Conservation (phyloP, 92 coral and sea anemone species). For the Zoanthus sociatus region DNA sequence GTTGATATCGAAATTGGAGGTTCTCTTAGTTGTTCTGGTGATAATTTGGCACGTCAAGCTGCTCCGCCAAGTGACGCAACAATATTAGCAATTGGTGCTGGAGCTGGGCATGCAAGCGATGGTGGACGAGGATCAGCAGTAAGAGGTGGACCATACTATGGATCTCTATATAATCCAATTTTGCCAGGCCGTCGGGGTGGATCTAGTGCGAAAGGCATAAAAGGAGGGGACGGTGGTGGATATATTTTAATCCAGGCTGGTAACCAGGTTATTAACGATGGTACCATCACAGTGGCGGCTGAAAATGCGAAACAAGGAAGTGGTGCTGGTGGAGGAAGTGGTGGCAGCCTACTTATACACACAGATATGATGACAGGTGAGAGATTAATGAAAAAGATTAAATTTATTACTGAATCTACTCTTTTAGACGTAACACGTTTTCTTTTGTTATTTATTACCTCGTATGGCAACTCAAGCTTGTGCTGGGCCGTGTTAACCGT, state of each 20-base stretch:
- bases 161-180: conserved; percentile 68
- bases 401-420: too few relatives aligned
- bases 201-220: conserved; percentile 39
- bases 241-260: conserved; percentile 65
- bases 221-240: conserved; percentile 73
- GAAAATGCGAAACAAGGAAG: conserved; percentile 60
- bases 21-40: conserved; percentile 65
- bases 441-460: too few relatives aligned
- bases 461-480: too few relatives aligned
- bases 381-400: background rate
- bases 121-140: conserved; percentile 67
- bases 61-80: conserved; percentile 39
- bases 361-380: conserved; percentile 63
- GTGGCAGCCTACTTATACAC: conserved; percentile 66
- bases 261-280: conserved; percentile 60
- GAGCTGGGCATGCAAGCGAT: conserved; percentile 73
- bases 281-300: conserved; percentile 67
- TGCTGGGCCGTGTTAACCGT: too few relatives aligned
- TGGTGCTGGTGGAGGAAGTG: conserved; percentile 82
- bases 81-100: conserved; percentile 54
- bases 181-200: conserved; percentile 69
- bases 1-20: conserved; percentile 73
- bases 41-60: conserved; percentile 55
- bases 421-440: too few relatives aligned
- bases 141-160: conserved; percentile 62